Percentiles rank a stretch among this genome's conserved stretches.
Evolutionary conservation across 2,888 invertebrate genomes (phyloP).

Genomic region (Agriopis marginaria): DNA sequence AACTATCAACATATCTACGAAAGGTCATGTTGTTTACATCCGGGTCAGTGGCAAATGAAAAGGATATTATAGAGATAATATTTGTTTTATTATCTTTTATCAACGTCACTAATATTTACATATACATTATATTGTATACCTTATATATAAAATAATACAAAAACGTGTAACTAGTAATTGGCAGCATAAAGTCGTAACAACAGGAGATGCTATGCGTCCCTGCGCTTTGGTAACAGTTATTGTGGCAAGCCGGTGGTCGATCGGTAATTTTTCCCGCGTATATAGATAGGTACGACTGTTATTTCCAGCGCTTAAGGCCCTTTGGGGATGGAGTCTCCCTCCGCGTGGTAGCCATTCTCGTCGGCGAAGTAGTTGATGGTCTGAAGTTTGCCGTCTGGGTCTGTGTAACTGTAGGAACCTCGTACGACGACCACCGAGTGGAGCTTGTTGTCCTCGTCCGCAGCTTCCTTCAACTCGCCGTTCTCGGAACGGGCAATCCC

Average conservation of each 20-base stretch:
- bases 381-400: conserved; percentile 83
- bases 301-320: conserved; percentile 59
- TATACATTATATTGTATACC: conserved; percentile 11
- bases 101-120: conserved; percentile 22
- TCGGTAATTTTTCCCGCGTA: neutral
- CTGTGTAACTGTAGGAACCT: conserved; percentile 86
- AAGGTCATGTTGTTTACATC: conserved; percentile 6
- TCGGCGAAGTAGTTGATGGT: conserved; percentile 86
- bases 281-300: conserved; percentile 30
- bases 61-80: conserved; percentile 4
- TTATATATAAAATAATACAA: conserved; percentile 17
- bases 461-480: conserved; percentile 71
- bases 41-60: conserved; percentile 10
- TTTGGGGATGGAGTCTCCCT: conserved; percentile 87
- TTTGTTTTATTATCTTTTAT: conserved; percentile 23
- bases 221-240: conserved; percentile 23
- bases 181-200: conserved; percentile 12
- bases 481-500: conserved; percentile 82
- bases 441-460: conserved; percentile 87
- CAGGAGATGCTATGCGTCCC: conserved; percentile 11
- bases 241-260: conserved; percentile 5
- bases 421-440: conserved; percentile 84
- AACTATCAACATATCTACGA: neutral
- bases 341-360: conserved; percentile 88
- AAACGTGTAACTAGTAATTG: conserved; percentile 24